These are phyloP conservation scores for Cydia strobilella DNA, from an alignment of 1,140 invertebrate species.

Conservation along the genomic window DNA sequence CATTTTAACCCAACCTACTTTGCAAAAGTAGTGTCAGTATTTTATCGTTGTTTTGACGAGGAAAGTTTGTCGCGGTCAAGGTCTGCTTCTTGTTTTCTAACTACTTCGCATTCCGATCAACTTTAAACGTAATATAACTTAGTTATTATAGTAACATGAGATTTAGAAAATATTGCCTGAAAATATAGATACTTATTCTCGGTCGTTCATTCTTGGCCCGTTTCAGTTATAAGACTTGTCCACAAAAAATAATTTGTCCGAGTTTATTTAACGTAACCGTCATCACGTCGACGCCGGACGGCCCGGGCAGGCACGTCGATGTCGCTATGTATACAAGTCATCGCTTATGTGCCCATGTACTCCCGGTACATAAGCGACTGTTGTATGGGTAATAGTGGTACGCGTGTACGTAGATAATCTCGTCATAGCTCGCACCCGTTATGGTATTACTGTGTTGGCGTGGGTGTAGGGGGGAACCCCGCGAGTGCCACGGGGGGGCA, in stretches of 20 bases:
- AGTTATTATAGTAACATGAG: neutral
- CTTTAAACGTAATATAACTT: neutral
- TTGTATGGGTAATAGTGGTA: slow-evolving; percentile 65
- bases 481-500: slow-evolving; percentile 66
- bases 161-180: neutral
- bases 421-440: slow-evolving; percentile 79
- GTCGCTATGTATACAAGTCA: slow-evolving; percentile 75
- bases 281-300: slow-evolving; percentile 56
- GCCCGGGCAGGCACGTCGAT: slow-evolving; percentile 75
- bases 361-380: slow-evolving; percentile 62
- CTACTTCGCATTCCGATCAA: neutral
- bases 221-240: neutral
- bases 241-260: neutral
- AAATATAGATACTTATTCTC: neutral
- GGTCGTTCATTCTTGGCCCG: neutral
- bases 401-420: slow-evolving; percentile 78
- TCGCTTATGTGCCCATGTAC: slow-evolving; percentile 71
- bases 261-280: slow-evolving; percentile 40
- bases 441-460: slow-evolving; percentile 74
- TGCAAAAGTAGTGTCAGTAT: neutral
- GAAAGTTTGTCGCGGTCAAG: slow-evolving; percentile 3
- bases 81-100: neutral
- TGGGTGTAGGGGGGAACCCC: slow-evolving; percentile 53
- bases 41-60: neutral
- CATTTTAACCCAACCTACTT: too few relatives aligned